Evolutionary conservation across 1,140 invertebrate species (phyloP).

Genomic region (Brachionus sp.): DNA sequence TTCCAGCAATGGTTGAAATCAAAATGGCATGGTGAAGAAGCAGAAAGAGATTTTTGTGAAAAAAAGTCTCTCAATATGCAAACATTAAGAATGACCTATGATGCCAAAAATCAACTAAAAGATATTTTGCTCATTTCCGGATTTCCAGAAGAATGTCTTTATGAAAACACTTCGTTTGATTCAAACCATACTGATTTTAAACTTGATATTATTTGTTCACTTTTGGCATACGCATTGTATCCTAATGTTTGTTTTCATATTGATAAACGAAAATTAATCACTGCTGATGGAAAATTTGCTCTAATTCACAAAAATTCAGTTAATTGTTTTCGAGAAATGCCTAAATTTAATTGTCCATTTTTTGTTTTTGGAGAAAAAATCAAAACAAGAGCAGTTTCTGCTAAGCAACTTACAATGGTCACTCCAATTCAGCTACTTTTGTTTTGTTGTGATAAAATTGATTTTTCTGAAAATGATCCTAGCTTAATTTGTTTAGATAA

Average conservation of each 20-base stretch:
- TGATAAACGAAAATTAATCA: constrained; percentile 89
- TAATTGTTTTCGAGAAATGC: constrained; percentile 70
- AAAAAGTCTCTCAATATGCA: constrained; percentile 80
- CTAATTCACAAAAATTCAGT: constrained; percentile 94
- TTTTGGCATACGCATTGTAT: constrained; percentile 85
- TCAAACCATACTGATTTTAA: not conserved
- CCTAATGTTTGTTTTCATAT: constrained; percentile 94
- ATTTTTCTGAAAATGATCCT: not conserved
- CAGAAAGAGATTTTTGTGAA: constrained; percentile 79
- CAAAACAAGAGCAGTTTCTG: constrained; percentile 87
- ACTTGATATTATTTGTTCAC: constrained; percentile 63
- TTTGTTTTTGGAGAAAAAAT: constrained; percentile 99
- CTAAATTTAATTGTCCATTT: constrained; percentile 85
- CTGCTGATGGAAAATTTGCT: constrained; percentile 87
- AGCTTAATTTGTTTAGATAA: not conserved
- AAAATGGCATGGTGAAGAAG: not conserved
- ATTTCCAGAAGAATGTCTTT: not conserved
- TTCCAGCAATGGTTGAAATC: constrained; percentile 67
- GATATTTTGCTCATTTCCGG: not conserved
- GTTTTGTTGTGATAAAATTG: constrained; percentile 67
- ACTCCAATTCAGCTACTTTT: constrained; percentile 85
- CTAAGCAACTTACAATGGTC: constrained; percentile 95
- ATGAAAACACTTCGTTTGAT: not conserved
- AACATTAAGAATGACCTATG: constrained; percentile 80
- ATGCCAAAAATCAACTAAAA: constrained; percentile 70